Percentiles rank a stretch among this genome's conserved stretches.
Conservation (phyloP, 2,113 vertebrate genomes). For the Hoplias malabaricus region DNA sequence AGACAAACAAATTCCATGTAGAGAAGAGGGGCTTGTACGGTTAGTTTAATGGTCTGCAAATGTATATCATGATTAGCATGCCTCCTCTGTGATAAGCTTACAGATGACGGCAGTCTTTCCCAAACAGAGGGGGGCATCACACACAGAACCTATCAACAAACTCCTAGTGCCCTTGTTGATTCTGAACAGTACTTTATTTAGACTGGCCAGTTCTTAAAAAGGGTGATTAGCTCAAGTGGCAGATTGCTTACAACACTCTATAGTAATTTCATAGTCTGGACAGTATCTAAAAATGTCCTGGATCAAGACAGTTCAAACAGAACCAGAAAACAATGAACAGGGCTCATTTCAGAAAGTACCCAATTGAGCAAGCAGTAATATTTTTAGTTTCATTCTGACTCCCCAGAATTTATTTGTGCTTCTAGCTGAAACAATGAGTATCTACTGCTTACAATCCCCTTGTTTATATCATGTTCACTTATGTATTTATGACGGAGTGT, state of each 20-base stretch:
- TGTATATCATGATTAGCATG: background rate
- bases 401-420: no score
- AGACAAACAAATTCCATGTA: background rate
- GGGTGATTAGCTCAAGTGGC: constrained; percentile 42
- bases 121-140: constrained; percentile 29
- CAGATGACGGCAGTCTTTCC: background rate
- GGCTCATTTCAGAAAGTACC: background rate
- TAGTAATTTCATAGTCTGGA: background rate
- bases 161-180: constrained; percentile 44
- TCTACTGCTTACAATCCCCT: background rate
- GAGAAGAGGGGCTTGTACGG: background rate
- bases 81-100: background rate
- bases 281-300: background rate
- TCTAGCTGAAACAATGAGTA: background rate
- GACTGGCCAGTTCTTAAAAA: constrained; percentile 52
- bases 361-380: background rate
- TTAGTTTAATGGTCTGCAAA: background rate
- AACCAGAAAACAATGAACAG: background rate
- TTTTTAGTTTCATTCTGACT: background rate
- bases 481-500: no score
- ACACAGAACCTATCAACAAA: constrained; percentile 53
- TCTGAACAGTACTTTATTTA: constrained; percentile 56
- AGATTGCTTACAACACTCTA: constrained; percentile 5
- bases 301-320: background rate
- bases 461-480: no score